These are phyloP conservation scores for Archips xylosteana DNA, from an alignment of 2,888 invertebrate genomes.

Conservation along the genomic window DNA sequence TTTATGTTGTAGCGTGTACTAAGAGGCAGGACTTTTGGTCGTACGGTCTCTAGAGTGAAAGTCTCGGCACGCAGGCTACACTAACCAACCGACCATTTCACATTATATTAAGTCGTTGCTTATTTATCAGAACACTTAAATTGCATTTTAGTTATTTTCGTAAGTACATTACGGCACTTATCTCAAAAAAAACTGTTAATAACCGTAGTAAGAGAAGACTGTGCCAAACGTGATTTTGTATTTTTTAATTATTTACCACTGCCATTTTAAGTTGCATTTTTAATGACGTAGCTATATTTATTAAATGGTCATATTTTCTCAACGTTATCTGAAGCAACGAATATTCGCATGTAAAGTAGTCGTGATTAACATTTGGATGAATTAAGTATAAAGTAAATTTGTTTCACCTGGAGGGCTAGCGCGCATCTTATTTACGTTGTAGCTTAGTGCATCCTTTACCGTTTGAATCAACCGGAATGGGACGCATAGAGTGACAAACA, in stretches of 20 bases:
- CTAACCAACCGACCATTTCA: background rate
- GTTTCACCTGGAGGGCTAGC: background rate
- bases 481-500: background rate
- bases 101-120: background rate
- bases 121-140: background rate
- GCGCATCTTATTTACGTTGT: background rate
- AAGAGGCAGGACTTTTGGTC: background rate
- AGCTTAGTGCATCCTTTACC: background rate
- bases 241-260: conserved; percentile 51
- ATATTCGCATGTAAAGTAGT: conserved; percentile 51
- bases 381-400: background rate
- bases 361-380: conserved; percentile 37
- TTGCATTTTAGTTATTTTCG: background rate
- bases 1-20: background rate
- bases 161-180: conserved; percentile 5
- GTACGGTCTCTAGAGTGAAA: background rate
- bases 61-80: background rate
- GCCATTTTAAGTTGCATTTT: conserved; percentile 53
- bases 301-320: conserved; percentile 39
- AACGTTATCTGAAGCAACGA: conserved; percentile 51
- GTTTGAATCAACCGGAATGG: background rate
- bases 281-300: conserved; percentile 31
- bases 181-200: background rate
- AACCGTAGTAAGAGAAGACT: conserved; percentile 40
- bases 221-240: conserved; percentile 57